phyloP scores from a whole-genome alignment of 2,113 vertebrate species.

The Lucifuga dentata region DNA sequence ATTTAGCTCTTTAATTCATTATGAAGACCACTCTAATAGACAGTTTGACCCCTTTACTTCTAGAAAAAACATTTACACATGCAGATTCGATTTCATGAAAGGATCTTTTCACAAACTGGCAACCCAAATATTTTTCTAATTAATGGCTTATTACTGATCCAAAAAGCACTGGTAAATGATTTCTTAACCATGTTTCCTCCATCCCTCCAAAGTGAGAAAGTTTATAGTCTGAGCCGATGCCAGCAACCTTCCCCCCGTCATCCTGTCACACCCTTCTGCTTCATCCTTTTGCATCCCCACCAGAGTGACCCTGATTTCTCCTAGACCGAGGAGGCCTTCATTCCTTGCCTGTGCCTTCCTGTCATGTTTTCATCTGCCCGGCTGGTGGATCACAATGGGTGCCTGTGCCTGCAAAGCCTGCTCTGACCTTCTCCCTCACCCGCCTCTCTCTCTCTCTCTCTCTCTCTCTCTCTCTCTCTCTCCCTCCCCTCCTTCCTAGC shows the following conservation, averaged over 20 bases:
- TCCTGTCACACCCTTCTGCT: conserved; percentile 1
- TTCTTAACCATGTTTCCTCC: too few species aligned
- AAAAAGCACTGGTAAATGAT: too few species aligned
- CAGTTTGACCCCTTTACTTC: too few species aligned
- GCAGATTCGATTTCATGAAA: too few species aligned
- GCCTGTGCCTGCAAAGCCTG: conserved; percentile 57
- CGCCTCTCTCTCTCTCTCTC: background rate
- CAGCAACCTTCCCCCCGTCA: conserved; percentile 42
- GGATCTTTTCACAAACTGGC: too few species aligned
- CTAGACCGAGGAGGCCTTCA: conserved; percentile 20
- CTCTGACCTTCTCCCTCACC: conserved; percentile 75
- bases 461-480: background rate
- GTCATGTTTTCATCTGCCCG: conserved; percentile 57
- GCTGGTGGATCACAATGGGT: conserved; percentile 69
- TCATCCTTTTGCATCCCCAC: conserved; percentile 34
- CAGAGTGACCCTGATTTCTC: conserved; percentile 52
- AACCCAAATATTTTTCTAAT: too few species aligned
- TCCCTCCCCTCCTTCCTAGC: too few species aligned
- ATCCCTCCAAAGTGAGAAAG: conserved; percentile 2
- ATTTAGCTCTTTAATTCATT: too few species aligned
- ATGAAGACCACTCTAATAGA: too few species aligned
- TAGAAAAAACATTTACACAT: too few species aligned
- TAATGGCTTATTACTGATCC: too few species aligned
- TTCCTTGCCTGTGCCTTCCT: conserved; percentile 35
- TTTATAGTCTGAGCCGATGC: conserved; percentile 26